Base-by-base conservation (phyloP, 2,888 invertebrate species). In the Orchesella flavescens region DNA sequence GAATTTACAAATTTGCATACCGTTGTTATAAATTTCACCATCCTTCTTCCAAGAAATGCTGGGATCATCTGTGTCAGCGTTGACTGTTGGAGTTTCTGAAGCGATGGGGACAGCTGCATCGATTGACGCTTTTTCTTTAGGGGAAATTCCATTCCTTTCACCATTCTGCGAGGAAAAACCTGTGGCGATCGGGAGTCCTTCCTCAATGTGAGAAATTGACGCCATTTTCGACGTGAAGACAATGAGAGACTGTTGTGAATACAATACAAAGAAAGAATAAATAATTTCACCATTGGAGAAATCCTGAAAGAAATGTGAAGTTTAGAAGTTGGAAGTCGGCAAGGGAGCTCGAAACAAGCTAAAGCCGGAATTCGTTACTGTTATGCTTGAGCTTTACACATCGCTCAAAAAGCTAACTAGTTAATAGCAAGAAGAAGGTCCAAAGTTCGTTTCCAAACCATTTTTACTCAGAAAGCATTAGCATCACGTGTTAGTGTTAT, bases 171-270 rank as follows among this genome's bases (percentile, higher is more conserved):
- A 71, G 13, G 83, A 59, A 59, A 78, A 88, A 55, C 84, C 80
- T n/a, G 86, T 87, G 43, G 87, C 83, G 75, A 88, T 85, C 24
- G 87, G 87, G 83, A 87, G 86, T 74, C 84, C 85, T 49, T 87
- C 87, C 77, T 86, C 87, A 74, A 86, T 86, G 63, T 87, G 87
- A 13, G 86, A 86, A 68, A 88, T 84, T 46, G 87, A 87, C 74
- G 87, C 87, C 87, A 88, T 88, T 57, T 83, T 87, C n/a, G n/a
- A n/a, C n/a, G n/a, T n/a, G n/a, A n/a, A n/a, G n/a, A n/a, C n/a
- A 63, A 74, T 84, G 82, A 75, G 82, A 71, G 79, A 74, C 85
- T 85, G 69, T 34, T 34, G n/a, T n/a, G n/a, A n/a, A n/a, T n/a
- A n/a, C n/a, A 4, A 34, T 4, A 34, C 2, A 34, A 49, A 77